Evolutionary conservation across 2,113 vertebrate species (phyloP).

Genomic region (Marmota monax): DNA sequence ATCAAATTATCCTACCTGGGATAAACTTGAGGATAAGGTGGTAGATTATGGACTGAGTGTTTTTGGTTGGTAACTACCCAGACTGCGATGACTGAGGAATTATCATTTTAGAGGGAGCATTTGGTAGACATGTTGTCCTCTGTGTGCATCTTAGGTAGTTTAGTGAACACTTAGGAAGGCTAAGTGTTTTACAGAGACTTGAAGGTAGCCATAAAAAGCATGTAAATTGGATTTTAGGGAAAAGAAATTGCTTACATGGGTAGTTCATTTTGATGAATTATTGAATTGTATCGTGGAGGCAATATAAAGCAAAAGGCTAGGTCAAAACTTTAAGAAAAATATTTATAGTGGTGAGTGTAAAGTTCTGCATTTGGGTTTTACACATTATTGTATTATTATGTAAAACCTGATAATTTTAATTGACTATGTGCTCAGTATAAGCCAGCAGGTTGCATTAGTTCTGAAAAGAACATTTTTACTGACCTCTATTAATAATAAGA

Average conservation of each 20-base stretch:
- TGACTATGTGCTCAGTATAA: not conserved
- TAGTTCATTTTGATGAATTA: slow-evolving; percentile 6
- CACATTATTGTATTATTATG: not conserved
- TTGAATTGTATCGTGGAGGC: not conserved
- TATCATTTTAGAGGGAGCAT: not conserved
- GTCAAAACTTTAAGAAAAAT: not conserved
- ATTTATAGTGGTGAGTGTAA: not conserved
- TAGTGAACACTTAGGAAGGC: not conserved
- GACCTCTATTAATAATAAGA: not conserved
- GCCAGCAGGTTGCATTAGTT: not conserved
- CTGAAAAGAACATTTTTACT: not conserved
- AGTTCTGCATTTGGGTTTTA: not conserved
- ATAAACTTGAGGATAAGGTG: not conserved
- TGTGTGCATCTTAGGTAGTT: not conserved
- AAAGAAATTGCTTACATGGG: not conserved
- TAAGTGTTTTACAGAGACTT: not conserved
- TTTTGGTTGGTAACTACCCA: not conserved
- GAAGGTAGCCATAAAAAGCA: not conserved
- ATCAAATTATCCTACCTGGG: not conserved
- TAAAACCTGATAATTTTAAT: not conserved
- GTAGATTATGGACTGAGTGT: not conserved
- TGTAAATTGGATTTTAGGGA: not conserved
- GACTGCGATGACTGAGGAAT: not conserved
- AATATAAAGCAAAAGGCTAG: not conserved
- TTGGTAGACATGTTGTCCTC: not conserved